Evolutionary conservation across 2,888 invertebrate genomes (phyloP), one percentile per base, ranked within the genome.

Genomic region (Amiota minor): DNA sequence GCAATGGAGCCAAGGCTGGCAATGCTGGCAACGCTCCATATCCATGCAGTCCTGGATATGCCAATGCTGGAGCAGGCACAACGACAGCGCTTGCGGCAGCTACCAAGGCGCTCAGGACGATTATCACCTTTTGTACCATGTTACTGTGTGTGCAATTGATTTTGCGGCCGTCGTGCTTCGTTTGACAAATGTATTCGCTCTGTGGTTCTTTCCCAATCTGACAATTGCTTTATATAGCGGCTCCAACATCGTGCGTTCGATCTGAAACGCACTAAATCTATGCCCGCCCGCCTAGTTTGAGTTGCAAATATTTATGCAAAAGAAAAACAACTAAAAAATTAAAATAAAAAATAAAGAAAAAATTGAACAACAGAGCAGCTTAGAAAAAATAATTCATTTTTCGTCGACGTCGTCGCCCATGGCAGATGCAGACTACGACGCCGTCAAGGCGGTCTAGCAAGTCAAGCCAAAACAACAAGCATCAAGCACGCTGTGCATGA

Each of bases 101-200:
- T 74, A 86, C 74, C 78, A 89, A 72, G 71, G 88, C 88, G 80
- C 86, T 84, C 59, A 89, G 62, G 70, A 77, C 81, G 65, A 89
- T 79, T 74, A 89, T 82, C 75, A 88, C 84, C 85, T 87, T 87
- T 78, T 89, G 87, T 81, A 88, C 89, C 89, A 89, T 89, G 59
- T n/a, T 50, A n/a, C 59, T 59, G 59, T 16, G 20, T 59, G 59
- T 59, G 59, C 20, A 50, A 50, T 16, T 20, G 59, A 20, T 59
- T 59, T 20, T 59, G 59, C 59, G 59, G 18, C 59, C 20, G 59
- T 20, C 59, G 59, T 87, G 84, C 81, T 83, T 82, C 81, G 84
- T 85, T 79, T 86, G 87, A 88, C 86, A 86, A 85, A 88, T 88
- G 85, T 87, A 84, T 77, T 81, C 82, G 82, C 84, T 88, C 85